Base-by-base conservation (phyloP, 30 jellyfish, hydroid and myxozoan genomes). In the Cassiopea xamachana region DNA sequence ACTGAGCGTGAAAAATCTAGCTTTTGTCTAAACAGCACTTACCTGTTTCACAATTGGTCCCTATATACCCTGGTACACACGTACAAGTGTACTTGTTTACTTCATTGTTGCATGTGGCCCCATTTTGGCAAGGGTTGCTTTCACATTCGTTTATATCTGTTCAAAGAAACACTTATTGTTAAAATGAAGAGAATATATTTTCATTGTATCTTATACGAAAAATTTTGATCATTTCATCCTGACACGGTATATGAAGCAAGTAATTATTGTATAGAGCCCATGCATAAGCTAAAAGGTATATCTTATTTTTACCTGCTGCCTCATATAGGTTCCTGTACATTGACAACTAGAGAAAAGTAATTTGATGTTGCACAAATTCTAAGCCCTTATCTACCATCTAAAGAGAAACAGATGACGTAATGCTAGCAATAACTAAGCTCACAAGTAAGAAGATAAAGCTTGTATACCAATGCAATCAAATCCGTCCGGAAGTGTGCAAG, bases 111-210 rank as follows among this genome's bases (percentile, higher is more conserved):
- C 93, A 86, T 13, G 87, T 43, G 27, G 60, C 93, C 7, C 75
- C 83, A 86, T 86, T 74, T 46, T 86, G 84, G 60, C 93, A 86
- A 46, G 90, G 90, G 9, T 39, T 47, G 80, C 90, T 64, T 15
- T 82, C 16, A 39, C 90, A 82, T 58, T 82, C 90, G 48, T 82
- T 82, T 62, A 82, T 82, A 68, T 82, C 90, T 82, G 64, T 13
- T 13, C 39, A 48, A 50, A 58, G 51, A 9, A 47, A 55, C 14
- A 10, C 64, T 55, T 55, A 3, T 6, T 55, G 12, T 55, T 55
- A 6, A 55, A 55, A 55, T 10, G 12, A 3, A 6, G 64, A 10
- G 10, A 55, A 55, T 10, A 55, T 3, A 10, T 3, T 3, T 55
- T 10, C 12, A 55, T 10, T 3, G 64, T 55, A 55, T 10, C 7